Conservation (phyloP, 2,113 vertebrate genomes). For the Chelonoidis abingdonii region DNA sequence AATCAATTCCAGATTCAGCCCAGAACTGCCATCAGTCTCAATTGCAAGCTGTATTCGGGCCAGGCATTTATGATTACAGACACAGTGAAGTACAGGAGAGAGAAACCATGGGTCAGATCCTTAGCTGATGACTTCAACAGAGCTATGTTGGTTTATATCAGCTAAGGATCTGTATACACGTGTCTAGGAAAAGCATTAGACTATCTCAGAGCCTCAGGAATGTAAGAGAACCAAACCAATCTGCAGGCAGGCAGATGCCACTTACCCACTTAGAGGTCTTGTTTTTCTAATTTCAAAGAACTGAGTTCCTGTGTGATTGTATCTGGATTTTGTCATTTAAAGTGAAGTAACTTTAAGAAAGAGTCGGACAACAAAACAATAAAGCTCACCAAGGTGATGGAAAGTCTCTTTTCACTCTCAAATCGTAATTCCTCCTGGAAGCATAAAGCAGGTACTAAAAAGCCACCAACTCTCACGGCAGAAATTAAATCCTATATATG, state of each 20-base stretch:
- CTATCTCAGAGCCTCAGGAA: neutral
- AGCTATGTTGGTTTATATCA: neutral
- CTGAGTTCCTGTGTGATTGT: conserved; percentile 98
- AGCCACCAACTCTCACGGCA: neutral
- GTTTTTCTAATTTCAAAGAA: conserved; percentile 98
- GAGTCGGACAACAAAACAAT: neutral
- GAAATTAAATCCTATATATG: neutral
- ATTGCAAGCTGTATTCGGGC: neutral
- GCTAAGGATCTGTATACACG: neutral
- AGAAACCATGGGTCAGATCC: neutral
- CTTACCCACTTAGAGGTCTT: conserved; percentile 95
- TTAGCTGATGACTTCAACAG: neutral
- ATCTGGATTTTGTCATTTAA: conserved; percentile 85
- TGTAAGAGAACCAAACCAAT: neutral
- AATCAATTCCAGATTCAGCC: neutral
- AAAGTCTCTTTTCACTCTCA: neutral
- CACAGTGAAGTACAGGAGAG: neutral
- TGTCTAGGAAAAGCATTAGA: neutral
- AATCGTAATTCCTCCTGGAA: neutral
- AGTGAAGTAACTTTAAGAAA: conserved; percentile 61
- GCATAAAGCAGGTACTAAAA: neutral
- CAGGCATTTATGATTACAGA: neutral
- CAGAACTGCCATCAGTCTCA: neutral
- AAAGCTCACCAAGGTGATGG: neutral
- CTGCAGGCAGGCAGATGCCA: neutral